Evolutionary conservation across 2,888 invertebrate genomes (phyloP), one percentile per base, ranked within the genome.

Genomic region (Dexiosoma caninum): DNA sequence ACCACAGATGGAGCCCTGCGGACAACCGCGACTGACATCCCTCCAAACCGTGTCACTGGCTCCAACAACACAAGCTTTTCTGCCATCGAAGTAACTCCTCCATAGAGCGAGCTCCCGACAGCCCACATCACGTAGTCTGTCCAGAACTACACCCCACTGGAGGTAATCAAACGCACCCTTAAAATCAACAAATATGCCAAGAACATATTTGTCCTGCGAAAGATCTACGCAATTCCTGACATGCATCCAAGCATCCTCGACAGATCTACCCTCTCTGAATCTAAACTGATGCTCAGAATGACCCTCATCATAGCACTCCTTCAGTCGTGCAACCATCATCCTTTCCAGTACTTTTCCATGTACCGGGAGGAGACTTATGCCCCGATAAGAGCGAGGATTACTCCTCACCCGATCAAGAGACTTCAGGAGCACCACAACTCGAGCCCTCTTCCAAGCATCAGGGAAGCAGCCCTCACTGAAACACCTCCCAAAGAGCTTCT

Each of bases 401-500:
- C 74, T 75, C 78, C 77, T 60, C 14, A 78, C 40, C 21, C 16
- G 81, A 51, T 83, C 82, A 0, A 70, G 64, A 21, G 81, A 81
- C 64, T 83, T 82, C 30, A 82, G n/a, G n/a, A n/a, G n/a, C n/a
- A n/a, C n/a, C n/a, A n/a, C n/a, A n/a, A n/a, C n/a, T n/a, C n/a
- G n/a, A n/a, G n/a, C n/a, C n/a, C n/a, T n/a, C n/a, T n/a, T n/a
- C n/a, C n/a, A n/a, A n/a, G n/a, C n/a, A n/a, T 30, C 23, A 30
- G 81, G 78, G 12, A 82, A 78, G 27, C 62, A 79, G 14, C 49
- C 16, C 16, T 57, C 19, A 55, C 51, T 27, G 64, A 67, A 23
- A 55, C 42, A 35, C 23, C 8, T 40, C n/a, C 10, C 42, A 35
- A 51, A 76, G 0, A 77, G 0, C 3, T 32, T 16, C 37, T n/a